Percentiles rank a stretch among this genome's conserved stretches.
Evolutionary conservation across 2,113 vertebrate genomes (phyloP).

Genomic region (Reinhardtius hippoglossoides): DNA sequence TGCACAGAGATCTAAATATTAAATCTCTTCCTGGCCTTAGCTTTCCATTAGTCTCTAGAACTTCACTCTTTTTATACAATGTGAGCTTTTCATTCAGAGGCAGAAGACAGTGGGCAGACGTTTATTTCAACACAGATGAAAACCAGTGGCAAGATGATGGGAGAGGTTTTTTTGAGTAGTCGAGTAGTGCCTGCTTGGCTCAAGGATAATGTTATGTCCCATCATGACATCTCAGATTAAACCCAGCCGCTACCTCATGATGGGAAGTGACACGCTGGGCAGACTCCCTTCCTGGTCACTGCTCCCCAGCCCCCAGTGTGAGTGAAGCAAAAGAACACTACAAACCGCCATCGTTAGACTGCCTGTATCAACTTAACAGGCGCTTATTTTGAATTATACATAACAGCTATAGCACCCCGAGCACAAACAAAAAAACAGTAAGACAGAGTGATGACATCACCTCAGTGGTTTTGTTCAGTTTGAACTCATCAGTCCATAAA

Average conservation of each 20-base stretch:
- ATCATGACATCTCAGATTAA: constrained; percentile 64
- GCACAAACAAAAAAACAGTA: constrained; percentile 31
- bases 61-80: constrained; percentile 16
- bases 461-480: constrained; percentile 29
- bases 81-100: constrained; percentile 7
- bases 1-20: constrained; percentile 73
- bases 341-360: constrained; percentile 44
- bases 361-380: constrained; percentile 54
- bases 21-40: constrained; percentile 37
- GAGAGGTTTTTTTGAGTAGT: constrained; percentile 44
- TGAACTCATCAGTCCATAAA: constrained; percentile 52
- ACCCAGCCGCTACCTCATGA: constrained; percentile 57
- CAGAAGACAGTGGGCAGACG: constrained; percentile 27
- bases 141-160: constrained; percentile 43
- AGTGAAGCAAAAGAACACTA: constrained; percentile 42
- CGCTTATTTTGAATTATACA: constrained; percentile 61
- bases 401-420: constrained; percentile 31
- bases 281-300: constrained; percentile 62
- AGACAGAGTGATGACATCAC: constrained; percentile 49
- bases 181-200: constrained; percentile 54
- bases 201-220: constrained; percentile 71
- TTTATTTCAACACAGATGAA: constrained; percentile 46
- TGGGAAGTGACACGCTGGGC: constrained; percentile 71
- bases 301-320: constrained; percentile 60
- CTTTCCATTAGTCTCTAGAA: constrained; percentile 52